These are phyloP conservation scores for Oscheius myriophilus DNA, from an alignment of 2,888 invertebrate genomes.

Conservation along the genomic window DNA sequence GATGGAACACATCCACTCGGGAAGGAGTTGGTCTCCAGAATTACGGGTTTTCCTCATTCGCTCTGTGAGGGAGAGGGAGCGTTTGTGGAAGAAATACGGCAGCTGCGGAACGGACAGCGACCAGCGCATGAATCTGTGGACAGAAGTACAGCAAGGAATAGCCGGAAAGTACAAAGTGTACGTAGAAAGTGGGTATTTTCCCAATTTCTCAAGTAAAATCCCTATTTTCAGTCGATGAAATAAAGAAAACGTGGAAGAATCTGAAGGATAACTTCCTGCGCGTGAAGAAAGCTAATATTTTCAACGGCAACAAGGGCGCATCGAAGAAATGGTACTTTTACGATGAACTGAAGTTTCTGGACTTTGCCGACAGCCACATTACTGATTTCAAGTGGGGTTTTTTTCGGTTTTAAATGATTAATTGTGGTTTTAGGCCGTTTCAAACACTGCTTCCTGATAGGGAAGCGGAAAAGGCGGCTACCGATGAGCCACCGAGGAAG, in stretches of 20 bases:
- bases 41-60: conserved; percentile 19
- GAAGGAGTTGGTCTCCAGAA: conserved; percentile 26
- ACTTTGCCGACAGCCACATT: neutral
- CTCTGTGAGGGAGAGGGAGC: neutral
- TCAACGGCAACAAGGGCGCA: neutral
- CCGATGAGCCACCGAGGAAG: conserved; percentile 1
- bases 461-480: conserved; percentile 4
- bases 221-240: conserved; percentile 21
- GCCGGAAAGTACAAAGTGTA: conserved; percentile 11
- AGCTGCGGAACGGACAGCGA: conserved; percentile 11
- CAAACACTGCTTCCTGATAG: conserved; percentile 4
- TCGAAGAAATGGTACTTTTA: conserved; percentile 21
- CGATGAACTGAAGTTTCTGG: conserved; percentile 22
- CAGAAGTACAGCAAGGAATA: conserved; percentile 13
- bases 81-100: conserved; percentile 18
- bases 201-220: no score
- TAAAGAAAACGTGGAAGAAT: conserved; percentile 30
- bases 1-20: conserved; percentile 15
- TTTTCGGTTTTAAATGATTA: neutral
- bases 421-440: neutral
- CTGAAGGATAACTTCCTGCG: conserved; percentile 27
- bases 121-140: conserved; percentile 11
- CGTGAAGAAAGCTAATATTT: conserved; percentile 5
- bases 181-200: conserved; percentile 14
- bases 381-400: conserved; percentile 13